Evolutionary conservation across 2,113 vertebrate species (phyloP), one percentile per base, ranked within the genome.

Genomic region (Thymallus thymallus): DNA sequence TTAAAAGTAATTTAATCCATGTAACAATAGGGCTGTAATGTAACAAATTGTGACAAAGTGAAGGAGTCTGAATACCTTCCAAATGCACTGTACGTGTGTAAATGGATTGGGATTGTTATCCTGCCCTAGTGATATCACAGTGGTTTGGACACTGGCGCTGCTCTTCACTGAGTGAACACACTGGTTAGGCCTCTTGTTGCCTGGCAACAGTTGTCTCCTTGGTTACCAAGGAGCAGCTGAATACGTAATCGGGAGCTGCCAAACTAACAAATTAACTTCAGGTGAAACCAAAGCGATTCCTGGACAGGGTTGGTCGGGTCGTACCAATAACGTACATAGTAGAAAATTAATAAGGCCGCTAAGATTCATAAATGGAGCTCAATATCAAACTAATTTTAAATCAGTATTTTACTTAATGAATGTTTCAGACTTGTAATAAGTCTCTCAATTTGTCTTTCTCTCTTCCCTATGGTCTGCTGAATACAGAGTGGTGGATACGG

Each of bases 401-500:
- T 1, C 20, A 16, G 16, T 10, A 16, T 60, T 60, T 23, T 4
- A 60, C 18, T 3, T 16, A n/a, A 60, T 60, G 56, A 7, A 22
- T 22, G 56, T 23, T n/a, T 60, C 56, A 22, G 56, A 23, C 56
- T 16, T 60, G 20, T 51, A 16, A 14, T 51, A 51, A 51, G 72
- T 74, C 73, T 32, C 32, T 41, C 58, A 18, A 60, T 1, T 68
- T 46, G 73, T 65, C 0, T 79, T 73, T 68, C 0, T 79, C n/a
- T 73, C 80, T 80, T 55, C 75, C 68, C 14, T 68, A 35, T 82
- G 26, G 88, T 85, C 90, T 84, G 68, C 69, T 76, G 81, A 61
- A 72, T 72, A 67, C 91, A 99, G 92, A 94, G 96, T 89, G 95
- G 96, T 87, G 95, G 95, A 62, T 95, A 95, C 92, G 98, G 98